Evolutionary conservation across 2,888 invertebrate genomes (phyloP).

Genomic region (Dicyrtomina minuta): DNA sequence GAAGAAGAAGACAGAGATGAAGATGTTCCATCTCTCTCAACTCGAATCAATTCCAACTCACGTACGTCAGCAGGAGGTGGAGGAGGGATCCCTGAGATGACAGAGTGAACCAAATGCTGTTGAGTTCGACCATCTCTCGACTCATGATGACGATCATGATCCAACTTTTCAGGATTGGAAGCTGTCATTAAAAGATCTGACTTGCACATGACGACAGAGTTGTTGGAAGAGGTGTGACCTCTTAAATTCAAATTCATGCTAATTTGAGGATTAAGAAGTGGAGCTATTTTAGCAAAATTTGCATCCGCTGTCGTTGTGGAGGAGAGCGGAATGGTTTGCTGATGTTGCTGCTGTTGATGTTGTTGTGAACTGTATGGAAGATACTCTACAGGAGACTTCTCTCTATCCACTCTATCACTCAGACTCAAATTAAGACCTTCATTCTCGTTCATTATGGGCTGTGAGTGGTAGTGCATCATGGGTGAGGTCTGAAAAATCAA

Average conservation of each 20-base stretch:
- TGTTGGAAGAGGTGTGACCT: conserved; percentile 7
- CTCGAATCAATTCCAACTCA: conserved; percentile 18
- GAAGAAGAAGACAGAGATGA: conserved; percentile 3
- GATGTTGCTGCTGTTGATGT: not conserved
- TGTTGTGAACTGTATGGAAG: conserved; percentile 22
- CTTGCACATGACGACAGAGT: conserved; percentile 38
- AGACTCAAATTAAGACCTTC: conserved; percentile 49
- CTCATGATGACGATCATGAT: conserved; percentile 36
- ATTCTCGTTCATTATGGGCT: conserved; percentile 36
- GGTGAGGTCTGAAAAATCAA: conserved; percentile 37
- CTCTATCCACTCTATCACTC: conserved; percentile 49
- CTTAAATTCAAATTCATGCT: conserved; percentile 30
- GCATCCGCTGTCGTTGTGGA: conserved; percentile 48
- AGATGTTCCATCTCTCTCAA: conserved; percentile 21
- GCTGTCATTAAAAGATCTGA: conserved; percentile 44
- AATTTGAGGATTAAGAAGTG: conserved; percentile 46
- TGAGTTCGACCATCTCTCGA: conserved; percentile 16
- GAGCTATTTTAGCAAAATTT: conserved; percentile 52
- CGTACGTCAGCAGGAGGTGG: not conserved
- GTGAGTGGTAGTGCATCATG: conserved; percentile 39
- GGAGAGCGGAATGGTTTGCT: conserved; percentile 30
- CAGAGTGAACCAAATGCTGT: conserved; percentile 23
- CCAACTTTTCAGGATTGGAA: conserved; percentile 38
- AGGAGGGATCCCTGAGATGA: conserved; percentile 10
- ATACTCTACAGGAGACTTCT: conserved; percentile 46